Evolutionary conservation across 2,888 invertebrate species (phyloP).

Genomic region (Dioctria rufipes): DNA sequence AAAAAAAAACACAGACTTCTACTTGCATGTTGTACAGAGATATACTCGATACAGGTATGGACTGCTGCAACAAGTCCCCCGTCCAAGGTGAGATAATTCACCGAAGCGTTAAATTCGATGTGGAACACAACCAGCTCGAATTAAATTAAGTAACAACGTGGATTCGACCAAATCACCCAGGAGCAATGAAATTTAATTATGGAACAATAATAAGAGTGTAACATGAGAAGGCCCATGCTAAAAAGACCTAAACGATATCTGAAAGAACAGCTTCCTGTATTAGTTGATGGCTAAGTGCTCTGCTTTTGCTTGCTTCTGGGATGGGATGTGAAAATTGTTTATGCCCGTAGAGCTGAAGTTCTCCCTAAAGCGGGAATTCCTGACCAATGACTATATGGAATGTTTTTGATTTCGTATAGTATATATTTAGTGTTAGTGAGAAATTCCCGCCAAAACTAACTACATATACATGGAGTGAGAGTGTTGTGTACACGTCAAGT

Average conservation of each 20-base stretch:
- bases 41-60: neutral
- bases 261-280: constrained; percentile 28
- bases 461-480: no score
- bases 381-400: neutral
- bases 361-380: neutral
- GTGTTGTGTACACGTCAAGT: no score
- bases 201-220: constrained; percentile 27
- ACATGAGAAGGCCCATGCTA: neutral
- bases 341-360: neutral
- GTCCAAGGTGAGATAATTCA: constrained; percentile 51
- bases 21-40: neutral
- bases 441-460: constrained; percentile 26
- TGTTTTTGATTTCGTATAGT: neutral
- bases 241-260: neutral
- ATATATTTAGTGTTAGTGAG: neutral
- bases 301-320: no score
- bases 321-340: no score
- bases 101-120: constrained; percentile 52
- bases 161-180: constrained; percentile 40
- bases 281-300: neutral
- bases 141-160: constrained; percentile 52
- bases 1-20: constrained; percentile 23
- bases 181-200: constrained; percentile 53
- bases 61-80: constrained; percentile 2
- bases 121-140: constrained; percentile 46